Evolutionary conservation across 2,113 vertebrate species (phyloP), one percentile per base, ranked within the genome.

Genomic region (Planiliza haematocheilus): DNA sequence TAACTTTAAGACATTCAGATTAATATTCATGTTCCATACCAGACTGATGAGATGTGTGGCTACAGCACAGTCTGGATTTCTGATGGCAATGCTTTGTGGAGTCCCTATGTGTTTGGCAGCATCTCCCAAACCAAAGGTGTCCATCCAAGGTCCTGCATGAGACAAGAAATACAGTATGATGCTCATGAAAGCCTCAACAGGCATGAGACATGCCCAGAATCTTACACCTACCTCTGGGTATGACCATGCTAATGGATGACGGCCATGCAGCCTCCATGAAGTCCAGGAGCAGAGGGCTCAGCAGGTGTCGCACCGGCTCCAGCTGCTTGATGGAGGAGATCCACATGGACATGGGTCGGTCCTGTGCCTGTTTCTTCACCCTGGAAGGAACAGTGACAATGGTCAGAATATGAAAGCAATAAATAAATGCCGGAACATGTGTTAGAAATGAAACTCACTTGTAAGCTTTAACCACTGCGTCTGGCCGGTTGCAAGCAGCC

Each of bases 231-330:
- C 96, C 96, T 93, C 96, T 94, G 59, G 94, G 94, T 81, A 97
- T 92, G 42, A 97, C 96, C 90, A 97, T 81, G 81, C 96, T 97
- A 21, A 97, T 96, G 1, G 96, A 95, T 17, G 95, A 97, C 1
- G 95, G 95, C 96, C 96, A 97, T 0, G 95, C 94, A 59, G 94
- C 96, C 77, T 94, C 90, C 96, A 97, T 97, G 81, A 97, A 96
- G 84, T 96, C 95, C 92, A 96, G 95, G 30, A 97, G 92, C 49
- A 96, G 64, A 4, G 96, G 95, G 72, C 49, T 91, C 79, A 97
- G 93, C 82, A 96, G 87, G 82, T 95, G 94, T 75, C 92, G 94
- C 34, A 95, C 95, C 4, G 94, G 94, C 75, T 96, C 93, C 83
- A 97, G 81, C 57, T 97, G 96, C 65, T 93, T 92, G 7, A 96